These are phyloP conservation scores for Brachirus orientalis DNA, from an alignment of 2,113 vertebrate genomes.

Conservation along the genomic window DNA sequence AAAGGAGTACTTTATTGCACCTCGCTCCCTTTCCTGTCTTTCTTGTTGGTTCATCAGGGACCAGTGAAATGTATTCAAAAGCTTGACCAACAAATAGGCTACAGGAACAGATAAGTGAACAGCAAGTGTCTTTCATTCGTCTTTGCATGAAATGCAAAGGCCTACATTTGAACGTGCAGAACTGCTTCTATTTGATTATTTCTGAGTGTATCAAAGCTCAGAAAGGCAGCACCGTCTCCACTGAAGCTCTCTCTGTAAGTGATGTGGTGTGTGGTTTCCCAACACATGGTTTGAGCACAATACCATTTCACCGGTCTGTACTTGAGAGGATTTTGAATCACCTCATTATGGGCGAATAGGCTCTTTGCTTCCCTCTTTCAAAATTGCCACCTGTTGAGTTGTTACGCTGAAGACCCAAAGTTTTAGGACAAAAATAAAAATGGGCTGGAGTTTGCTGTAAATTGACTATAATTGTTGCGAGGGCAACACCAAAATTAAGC, in stretches of 20 bases:
- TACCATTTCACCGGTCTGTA: constrained; percentile 37
- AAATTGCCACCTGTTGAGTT: constrained; percentile 53
- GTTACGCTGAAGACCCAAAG: neutral
- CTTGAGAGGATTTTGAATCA: constrained; percentile 35
- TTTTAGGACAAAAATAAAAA: neutral
- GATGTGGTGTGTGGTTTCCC: constrained; percentile 50
- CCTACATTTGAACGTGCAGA: constrained; percentile 33
- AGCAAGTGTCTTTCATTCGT: constrained; percentile 46
- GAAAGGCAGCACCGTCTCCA: constrained; percentile 22
- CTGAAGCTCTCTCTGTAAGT: constrained; percentile 24
- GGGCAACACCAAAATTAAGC: neutral
- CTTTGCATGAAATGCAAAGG: constrained; percentile 30
- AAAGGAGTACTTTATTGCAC: constrained; percentile 78
- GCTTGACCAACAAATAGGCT: constrained; percentile 51
- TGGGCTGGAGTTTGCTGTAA: neutral
- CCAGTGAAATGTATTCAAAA: constrained; percentile 61
- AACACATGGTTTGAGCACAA: constrained; percentile 49
- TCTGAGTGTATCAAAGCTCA: constrained; percentile 22
- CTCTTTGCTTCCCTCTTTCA: constrained; percentile 7
- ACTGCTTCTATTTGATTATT: constrained; percentile 3
- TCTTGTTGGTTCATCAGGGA: constrained; percentile 80
- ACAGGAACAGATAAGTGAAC: constrained; percentile 14
- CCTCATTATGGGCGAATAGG: constrained; percentile 33
- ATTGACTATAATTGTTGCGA: neutral
- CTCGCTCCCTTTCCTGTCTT: constrained; percentile 78